phyloP scores from a whole-genome alignment of 2,888 invertebrate genomes.

The Stenchaetothrips biformis region DNA sequence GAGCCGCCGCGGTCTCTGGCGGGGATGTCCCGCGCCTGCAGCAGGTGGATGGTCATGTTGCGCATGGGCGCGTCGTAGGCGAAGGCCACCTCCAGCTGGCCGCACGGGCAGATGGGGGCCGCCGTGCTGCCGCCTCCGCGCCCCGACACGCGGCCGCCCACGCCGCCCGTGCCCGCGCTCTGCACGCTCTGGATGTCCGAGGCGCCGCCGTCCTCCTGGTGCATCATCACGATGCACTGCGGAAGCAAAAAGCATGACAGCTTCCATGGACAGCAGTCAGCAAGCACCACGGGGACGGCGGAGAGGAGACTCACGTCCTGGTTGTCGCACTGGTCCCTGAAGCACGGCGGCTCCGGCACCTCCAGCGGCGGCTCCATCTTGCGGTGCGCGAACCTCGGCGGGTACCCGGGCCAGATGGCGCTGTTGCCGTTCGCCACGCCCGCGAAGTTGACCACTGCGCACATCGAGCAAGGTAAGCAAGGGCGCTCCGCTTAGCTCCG shows the following conservation, averaged over 20 bases:
- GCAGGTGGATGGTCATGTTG: slow-evolving; percentile 86
- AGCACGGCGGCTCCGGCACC: not conserved
- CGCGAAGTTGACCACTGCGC: slow-evolving; percentile 29
- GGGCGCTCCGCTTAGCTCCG: not conserved
- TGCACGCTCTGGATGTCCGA: slow-evolving; percentile 47
- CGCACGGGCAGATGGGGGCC: slow-evolving; percentile 48
- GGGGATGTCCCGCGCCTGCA: slow-evolving; percentile 79
- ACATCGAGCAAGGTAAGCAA: not conserved
- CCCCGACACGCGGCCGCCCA: slow-evolving; percentile 47
- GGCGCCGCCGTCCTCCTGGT: slow-evolving; percentile 46
- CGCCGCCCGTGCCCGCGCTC: slow-evolving; percentile 45
- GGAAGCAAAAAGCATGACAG: slow-evolving; percentile 32
- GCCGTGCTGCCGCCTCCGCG: slow-evolving; percentile 36
- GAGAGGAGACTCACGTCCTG: slow-evolving; percentile 58
- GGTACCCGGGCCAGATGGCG: slow-evolving; percentile 31
- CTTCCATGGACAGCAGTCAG: not conserved
- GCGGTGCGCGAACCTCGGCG: slow-evolving; percentile 32
- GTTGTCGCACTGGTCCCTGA: slow-evolving; percentile 45
- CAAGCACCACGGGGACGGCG: slow-evolving; percentile 10
- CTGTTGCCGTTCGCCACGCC: slow-evolving; percentile 28
- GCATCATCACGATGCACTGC: slow-evolving; percentile 53
- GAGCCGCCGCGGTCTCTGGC: slow-evolving; percentile 63
- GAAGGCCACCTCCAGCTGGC: slow-evolving; percentile 80
- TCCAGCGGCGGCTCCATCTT: slow-evolving; percentile 29
- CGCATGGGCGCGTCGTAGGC: slow-evolving; percentile 85